Evolutionary conservation across 2,797 vertebrate genomes (phyloP), one percentile per base, ranked within the genome.

Genomic region (Acrossocheilus fasciatus): DNA sequence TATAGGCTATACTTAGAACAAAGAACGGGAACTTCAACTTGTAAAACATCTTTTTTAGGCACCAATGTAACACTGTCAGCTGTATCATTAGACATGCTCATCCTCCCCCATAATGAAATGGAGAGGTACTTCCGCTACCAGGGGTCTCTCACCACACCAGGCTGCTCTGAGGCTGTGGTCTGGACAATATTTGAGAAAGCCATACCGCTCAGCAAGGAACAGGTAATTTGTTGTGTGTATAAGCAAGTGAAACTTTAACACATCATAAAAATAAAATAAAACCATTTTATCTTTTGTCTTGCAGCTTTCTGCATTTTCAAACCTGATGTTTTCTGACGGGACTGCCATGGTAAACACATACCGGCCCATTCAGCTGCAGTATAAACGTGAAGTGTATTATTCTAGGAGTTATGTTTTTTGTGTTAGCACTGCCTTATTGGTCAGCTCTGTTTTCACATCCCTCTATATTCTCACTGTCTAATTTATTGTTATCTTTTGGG

Each of bases 91-190:
- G 92, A 91, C 20, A 91, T 70, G 92, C 88, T 98, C 2, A 92
- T 96, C 26, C 96, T 94, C 0, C 12, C 91, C 0, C 0, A 86
- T 47, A 0, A 90, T 0, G 86, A 93, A 0, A 89, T 95, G 78
- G 83, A 2, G 0, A 88, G 1, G 4, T 98, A 96, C 83, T 97
- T 94, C 50, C 93, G 96, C 14, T 98, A 98, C 5, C 3, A 78
- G 0, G 97, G 97, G 3, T 98, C 97, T 0, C 95, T 98, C 83
- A 98, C 97, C 26, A 97, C 95, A 0, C 97, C 97, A 0, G n/a
- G 20, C 79, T 98, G 97, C 64, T 0, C 88, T 0, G 94, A 97
- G 90, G 92, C 91, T 0, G 96, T 97, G 2, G 30, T 94, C 84
- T 98, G 97, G 97, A 97, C 95, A 0, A 12, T 98, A 10, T 97